Base-by-base conservation (phyloP, 2,797 vertebrate genomes). In the Sardinella longiceps region DNA sequence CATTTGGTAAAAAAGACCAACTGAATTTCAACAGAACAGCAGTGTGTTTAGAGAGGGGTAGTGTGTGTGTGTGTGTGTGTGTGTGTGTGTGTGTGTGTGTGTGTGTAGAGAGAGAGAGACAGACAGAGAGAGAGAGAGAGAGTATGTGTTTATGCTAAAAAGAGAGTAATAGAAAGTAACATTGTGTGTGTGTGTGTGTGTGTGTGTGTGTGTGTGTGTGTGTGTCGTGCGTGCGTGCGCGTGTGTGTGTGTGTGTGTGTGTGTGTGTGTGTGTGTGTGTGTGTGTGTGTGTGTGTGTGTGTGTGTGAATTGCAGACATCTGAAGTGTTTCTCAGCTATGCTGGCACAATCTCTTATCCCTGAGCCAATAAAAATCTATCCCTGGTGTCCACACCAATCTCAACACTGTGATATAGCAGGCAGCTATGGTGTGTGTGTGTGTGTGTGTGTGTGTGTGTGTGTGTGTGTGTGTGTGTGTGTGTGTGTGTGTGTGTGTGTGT, bases 301-400 rank as follows among this genome's bases (percentile, higher is more conserved):
- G 25, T 30, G 60, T 63, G 9, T 14, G 60, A 63, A 25, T 10
- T 30, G 28, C 60, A 63, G 60, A 91, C 90, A 25, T 63, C 60
- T 63, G 60, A 63, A 63, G 60, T 63, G 60, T 30, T 30, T 63
- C 60, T 92, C 89, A 91, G 91, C 91, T 92, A 92, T 89, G 90
- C 92, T 93, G 89, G 90, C 87, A 91, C 91, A 92, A 90, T 90
- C 88, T 90, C 91, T 91, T 91, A 92, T 86, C 93, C 92, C 93
- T 91, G 89, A 93, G 94, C 92, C 94, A 94, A 95, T 95, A 93
- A 94, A 93, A 93, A 89, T 87, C 33, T 18, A 43, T 93, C 93
- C 92, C 92, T 0, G 87, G 90, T 86, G 94, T 93, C 93, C 84
- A 86, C 89, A 80, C 86, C 86, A 86, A 93, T 90, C 87, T 88